These are phyloP conservation scores for Xerus inauris DNA, from an alignment of 2,113 vertebrate genomes.

Conservation along the genomic window DNA sequence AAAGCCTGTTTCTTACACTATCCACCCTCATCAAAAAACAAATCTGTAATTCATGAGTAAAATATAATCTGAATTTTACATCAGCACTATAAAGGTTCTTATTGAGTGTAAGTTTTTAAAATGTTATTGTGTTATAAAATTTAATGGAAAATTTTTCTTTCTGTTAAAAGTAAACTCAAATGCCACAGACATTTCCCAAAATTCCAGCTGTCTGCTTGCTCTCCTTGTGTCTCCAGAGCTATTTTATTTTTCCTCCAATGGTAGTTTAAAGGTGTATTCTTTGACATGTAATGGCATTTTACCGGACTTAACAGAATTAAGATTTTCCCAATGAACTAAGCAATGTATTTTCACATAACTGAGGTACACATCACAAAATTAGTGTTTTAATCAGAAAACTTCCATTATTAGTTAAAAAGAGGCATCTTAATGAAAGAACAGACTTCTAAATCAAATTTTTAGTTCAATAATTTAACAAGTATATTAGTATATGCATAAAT, in stretches of 20 bases:
- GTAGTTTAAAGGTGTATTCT: conserved; percentile 65
- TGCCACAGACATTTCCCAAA: conserved; percentile 69
- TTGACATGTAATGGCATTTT: conserved; percentile 54
- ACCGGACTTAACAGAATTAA: conserved; percentile 53
- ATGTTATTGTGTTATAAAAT: conserved; percentile 73
- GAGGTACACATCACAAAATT: conserved; percentile 52
- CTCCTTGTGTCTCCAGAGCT: neutral
- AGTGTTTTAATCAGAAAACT: conserved; percentile 58
- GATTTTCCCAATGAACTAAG: conserved; percentile 5
- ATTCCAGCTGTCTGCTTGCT: conserved; percentile 76
- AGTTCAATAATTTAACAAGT: conserved; percentile 62
- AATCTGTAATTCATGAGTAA: conserved; percentile 51
- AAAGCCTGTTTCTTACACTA: conserved; percentile 40
- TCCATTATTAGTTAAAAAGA: conserved; percentile 53
- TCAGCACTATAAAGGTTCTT: conserved; percentile 20
- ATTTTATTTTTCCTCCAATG: conserved; percentile 67
- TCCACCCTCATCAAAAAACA: neutral
- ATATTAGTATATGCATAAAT: neutral
- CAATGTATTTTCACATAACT: conserved; percentile 62
- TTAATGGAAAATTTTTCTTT: conserved; percentile 69
- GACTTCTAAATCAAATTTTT: conserved; percentile 35
- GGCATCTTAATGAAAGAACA: conserved; percentile 44
- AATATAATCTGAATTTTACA: conserved; percentile 67
- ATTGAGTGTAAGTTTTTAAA: neutral
- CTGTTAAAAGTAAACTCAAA: conserved; percentile 80